Percentiles rank a stretch among this genome's conserved stretches.
These are phyloP conservation scores for Drosophila imparisetae DNA, from an alignment of 2,888 invertebrate genomes.

Conservation along the genomic window DNA sequence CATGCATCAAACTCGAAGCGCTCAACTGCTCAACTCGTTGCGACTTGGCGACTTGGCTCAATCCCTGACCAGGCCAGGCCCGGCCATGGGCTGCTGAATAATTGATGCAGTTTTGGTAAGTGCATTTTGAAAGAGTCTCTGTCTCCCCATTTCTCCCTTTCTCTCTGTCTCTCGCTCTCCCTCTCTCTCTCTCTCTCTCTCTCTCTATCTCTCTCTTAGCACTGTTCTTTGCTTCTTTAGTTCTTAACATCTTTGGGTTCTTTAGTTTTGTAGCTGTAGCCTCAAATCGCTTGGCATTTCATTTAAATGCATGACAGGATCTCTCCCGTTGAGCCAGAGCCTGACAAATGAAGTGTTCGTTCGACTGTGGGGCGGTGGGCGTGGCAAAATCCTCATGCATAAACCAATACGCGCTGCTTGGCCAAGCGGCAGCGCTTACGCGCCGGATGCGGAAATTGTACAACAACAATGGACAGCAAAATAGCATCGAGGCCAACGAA, in stretches of 20 bases:
- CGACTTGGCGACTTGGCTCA: constrained; percentile 73
- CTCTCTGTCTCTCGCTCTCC: background rate
- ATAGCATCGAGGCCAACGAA: constrained; percentile 67
- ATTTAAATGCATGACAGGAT: constrained; percentile 68
- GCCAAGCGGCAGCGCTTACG: constrained; percentile 61
- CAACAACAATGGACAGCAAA: constrained; percentile 78
- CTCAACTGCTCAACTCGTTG: constrained; percentile 77
- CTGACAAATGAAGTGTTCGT: constrained; percentile 79
- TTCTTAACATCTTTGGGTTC: constrained; percentile 34
- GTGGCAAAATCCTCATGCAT: constrained; percentile 70
- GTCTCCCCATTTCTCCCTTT: background rate
- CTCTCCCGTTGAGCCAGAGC: constrained; percentile 57
- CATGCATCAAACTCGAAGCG: constrained; percentile 72
- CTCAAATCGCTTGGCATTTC: constrained; percentile 65
- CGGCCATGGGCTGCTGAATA: constrained; percentile 76
- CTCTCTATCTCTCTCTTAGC: background rate
- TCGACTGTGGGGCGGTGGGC: constrained; percentile 34
- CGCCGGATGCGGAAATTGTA: constrained; percentile 81
- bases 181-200: no score
- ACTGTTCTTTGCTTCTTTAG: constrained; percentile 20
- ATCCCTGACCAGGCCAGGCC: constrained; percentile 74
- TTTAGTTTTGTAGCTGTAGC: constrained; percentile 28
- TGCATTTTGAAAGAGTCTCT: constrained; percentile 68
- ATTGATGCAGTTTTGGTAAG: constrained; percentile 81
- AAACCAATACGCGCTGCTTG: constrained; percentile 72